These are phyloP conservation scores for Achroia grisella DNA, from an alignment of 1,140 invertebrate genomes.

Conservation along the genomic window DNA sequence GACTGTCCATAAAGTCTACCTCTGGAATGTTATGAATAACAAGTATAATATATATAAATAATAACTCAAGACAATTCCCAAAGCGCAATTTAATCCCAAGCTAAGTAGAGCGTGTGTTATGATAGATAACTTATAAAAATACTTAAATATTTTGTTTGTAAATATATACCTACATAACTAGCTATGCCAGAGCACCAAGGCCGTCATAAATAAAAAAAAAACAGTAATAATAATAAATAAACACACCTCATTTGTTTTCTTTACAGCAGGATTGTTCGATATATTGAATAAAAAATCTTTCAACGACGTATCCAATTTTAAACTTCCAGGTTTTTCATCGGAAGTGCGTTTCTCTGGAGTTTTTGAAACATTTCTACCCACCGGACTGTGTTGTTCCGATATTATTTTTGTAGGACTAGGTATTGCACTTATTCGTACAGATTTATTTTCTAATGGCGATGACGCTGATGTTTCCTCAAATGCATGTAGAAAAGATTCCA, in stretches of 20 bases:
- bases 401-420: conserved; percentile 22
- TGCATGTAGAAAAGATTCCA: conserved; percentile 11
- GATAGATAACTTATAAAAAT: no score
- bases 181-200: no score
- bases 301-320: conserved; percentile 37
- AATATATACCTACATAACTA: no score
- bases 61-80: no score
- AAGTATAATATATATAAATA: no score
- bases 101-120: no score
- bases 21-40: no score
- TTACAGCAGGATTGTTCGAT: conserved; percentile 21
- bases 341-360: conserved; percentile 31
- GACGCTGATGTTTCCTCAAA: conserved; percentile 12
- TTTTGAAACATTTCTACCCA: conserved; percentile 14
- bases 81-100: no score
- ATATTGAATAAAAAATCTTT: conserved; percentile 30
- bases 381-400: conserved; percentile 4
- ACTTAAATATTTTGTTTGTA: no score
- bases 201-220: no score
- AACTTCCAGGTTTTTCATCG: conserved; percentile 30
- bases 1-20: no score
- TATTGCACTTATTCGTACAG: conserved; percentile 33
- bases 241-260: not conserved
- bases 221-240: no score
- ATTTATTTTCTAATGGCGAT: conserved; percentile 18